Evolutionary conservation across 2,797 vertebrate species (phyloP), one percentile per base, ranked within the genome.

Genomic region (Acrocephalus scirpaceus): DNA sequence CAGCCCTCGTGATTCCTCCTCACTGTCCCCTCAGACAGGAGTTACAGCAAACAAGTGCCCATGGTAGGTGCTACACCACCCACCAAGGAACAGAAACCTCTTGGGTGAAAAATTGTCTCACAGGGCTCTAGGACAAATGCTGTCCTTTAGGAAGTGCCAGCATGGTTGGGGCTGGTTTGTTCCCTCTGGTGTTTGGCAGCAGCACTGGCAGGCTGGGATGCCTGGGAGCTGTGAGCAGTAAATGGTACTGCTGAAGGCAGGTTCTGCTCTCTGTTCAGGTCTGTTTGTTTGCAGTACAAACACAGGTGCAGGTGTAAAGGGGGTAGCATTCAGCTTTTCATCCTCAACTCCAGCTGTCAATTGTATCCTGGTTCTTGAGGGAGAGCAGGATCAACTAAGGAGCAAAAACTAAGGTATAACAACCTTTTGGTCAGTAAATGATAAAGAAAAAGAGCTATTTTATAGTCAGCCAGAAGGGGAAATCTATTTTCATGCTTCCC

Each of bases 401-500:
- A 70, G 36, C 36, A 67, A 29, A 47, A 77, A 67, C 9, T 29
- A 70, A 40, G 44, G 7, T 30, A 9, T 5, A 53, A 25, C 8
- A 13, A 70, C 36, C 42, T 87, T 88, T 53, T 67, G 20, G 30
- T 71, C 56, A 56, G 32, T 82, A 62, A 78, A 32, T 36, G 7
- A 27, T 81, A 64, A 84, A 86, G 23, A 26, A 92, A 88, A 84
- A 57, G 29, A 7, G 0, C 2, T 44, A 3, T 77, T 94, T 80
- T 83, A 67, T n/a, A 87, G 47, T 30, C 26, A 88, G 26, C 16
- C 70, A 82, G 73, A 79, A 80, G 54, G 45, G 71, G 42, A 93
- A 73, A 82, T 88, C 12, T 92, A 36, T 94, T 91, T 92, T 88
- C 53, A 23, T 83, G 51, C 79, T 92, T 90, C 65, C 32, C 30